Evolutionary conservation across 2,113 vertebrate genomes (phyloP), one percentile per base, ranked within the genome.

Genomic region (Phoxinus phoxinus): DNA sequence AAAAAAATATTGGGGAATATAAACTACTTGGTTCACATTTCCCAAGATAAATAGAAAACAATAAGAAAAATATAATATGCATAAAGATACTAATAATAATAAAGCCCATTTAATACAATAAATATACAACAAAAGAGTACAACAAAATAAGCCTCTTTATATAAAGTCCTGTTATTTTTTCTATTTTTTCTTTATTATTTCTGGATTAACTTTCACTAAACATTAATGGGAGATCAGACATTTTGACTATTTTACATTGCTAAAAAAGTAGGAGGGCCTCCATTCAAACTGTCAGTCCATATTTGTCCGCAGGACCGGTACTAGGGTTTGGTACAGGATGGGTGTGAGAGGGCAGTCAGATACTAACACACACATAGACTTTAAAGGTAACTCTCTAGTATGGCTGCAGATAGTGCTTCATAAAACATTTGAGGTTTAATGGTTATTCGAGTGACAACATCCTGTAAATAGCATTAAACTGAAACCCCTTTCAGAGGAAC

Each of bases 391-490:
- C 53, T 41, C 25, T 77, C 30, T 56, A 77, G 41, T 67, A 61
- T 67, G 61, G 46, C 37, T 10, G 2, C 41, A 65, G 37, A 65
- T 81, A 61, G 25, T 21, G 27, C 80, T 67, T 82, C 27, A 69
- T 82, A 53, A 82, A 82, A 82, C 63, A 69, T 82, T 46, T 32
- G 6, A 83, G 48, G 30, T 83, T 72, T 72, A 71, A 56, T 71
- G 65, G 48, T 12, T 51, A 72, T 56, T 32, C 5, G 0, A 83
- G 46, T 83, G 81, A 83, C 81, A 71, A 56, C 7, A 6, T 56
- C 81, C 11, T 35, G 81, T 83, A 83, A 72, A 83, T 83, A 83
- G 27, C 44, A n/a, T 53, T 83, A 83, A 83, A 81, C 15, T 17
- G 9, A 81, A 67, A 67, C 9, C 6, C 11, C 41, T 46, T 67